Evolutionary conservation across 1,140 invertebrate species (phyloP).

Genomic region (Halotydeus destructor): DNA sequence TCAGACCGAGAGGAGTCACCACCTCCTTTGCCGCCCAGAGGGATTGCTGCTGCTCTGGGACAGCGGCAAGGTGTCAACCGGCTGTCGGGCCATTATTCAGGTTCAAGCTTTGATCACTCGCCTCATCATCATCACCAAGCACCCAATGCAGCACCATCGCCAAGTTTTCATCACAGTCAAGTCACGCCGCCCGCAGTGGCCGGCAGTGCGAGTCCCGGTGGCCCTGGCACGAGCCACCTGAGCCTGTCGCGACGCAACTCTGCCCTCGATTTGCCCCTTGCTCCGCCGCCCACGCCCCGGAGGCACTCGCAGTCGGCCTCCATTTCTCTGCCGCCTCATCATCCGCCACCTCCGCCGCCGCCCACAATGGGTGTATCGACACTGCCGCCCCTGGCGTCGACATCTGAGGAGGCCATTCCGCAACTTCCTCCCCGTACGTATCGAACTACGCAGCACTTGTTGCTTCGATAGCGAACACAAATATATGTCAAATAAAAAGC

Average conservation of each 20-base stretch:
- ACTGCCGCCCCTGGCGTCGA: too few relatives aligned
- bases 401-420: too few relatives aligned
- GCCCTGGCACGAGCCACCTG: too few relatives aligned
- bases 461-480: too few relatives aligned
- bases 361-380: too few relatives aligned
- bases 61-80: conserved; percentile 19
- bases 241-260: conserved; percentile 28
- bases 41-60: conserved; percentile 17
- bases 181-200: conserved; percentile 8
- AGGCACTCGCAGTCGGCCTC: conserved; percentile 12
- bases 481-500: too few relatives aligned
- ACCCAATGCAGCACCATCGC: conserved; percentile 17
- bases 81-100: too few relatives aligned
- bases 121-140: too few relatives aligned
- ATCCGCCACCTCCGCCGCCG: not conserved
- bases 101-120: conserved; percentile 24
- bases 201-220: too few relatives aligned
- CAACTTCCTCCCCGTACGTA: too few relatives aligned
- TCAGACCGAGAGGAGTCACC: conserved; percentile 29
- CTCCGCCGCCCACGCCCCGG: conserved; percentile 10
- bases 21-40: conserved; percentile 33
- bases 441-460: too few relatives aligned
- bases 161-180: conserved; percentile 2
- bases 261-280: conserved; percentile 19
- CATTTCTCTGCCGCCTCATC: conserved; percentile 1